These are phyloP conservation scores for Alethe castanea DNA, from an alignment of 2,113 vertebrate species.

Conservation along the genomic window DNA sequence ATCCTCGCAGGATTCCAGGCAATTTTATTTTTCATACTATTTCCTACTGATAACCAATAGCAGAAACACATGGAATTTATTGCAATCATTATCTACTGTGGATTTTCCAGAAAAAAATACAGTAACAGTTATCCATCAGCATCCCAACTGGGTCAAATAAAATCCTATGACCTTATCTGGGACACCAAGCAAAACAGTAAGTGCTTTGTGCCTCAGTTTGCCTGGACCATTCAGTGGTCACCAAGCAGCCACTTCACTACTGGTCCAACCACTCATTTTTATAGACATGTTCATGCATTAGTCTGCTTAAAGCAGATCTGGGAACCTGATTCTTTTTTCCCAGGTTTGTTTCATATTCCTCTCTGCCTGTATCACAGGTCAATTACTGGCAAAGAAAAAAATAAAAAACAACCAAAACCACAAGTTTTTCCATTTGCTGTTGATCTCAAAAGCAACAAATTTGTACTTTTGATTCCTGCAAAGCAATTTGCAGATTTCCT, in stretches of 20 bases:
- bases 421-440: neutral
- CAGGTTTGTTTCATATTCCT: neutral
- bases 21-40: neutral
- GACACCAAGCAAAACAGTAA: neutral
- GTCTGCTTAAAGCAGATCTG: neutral
- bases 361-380: neutral
- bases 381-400: neutral
- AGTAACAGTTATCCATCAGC: neutral
- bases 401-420: neutral
- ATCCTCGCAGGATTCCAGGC: neutral
- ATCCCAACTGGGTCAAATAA: neutral
- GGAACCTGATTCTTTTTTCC: neutral
- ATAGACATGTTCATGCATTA: neutral
- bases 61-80: neutral
- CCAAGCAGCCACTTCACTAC: neutral
- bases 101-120: neutral
- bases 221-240: neutral
- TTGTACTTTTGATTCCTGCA: neutral
- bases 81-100: neutral
- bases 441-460: neutral
- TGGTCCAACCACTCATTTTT: neutral
- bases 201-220: neutral
- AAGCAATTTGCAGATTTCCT: neutral
- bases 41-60: neutral
- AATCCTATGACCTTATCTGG: neutral